phyloP scores from a whole-genome alignment of 1,140 invertebrate species.

The Drosophila obscura region DNA sequence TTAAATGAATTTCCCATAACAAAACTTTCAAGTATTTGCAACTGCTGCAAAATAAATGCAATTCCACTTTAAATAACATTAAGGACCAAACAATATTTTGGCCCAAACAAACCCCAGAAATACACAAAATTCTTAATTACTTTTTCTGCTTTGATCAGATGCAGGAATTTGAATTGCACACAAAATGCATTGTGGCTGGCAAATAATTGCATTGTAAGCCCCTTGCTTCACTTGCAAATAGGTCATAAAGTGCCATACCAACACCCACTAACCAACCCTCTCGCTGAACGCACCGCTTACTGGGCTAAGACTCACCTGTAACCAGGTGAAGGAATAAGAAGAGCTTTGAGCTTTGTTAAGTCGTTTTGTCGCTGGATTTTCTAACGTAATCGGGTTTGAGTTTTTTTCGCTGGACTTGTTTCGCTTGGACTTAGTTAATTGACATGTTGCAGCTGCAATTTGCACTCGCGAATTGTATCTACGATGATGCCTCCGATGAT shows the following conservation, averaged over 20 bases:
- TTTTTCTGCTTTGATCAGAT: background rate
- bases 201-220: slow-evolving; percentile 47
- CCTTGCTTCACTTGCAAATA: slow-evolving; percentile 35
- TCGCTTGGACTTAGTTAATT: slow-evolving; percentile 32
- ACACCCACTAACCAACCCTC: too few relatives aligned
- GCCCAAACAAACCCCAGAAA: background rate
- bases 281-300: too few relatives aligned
- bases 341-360: slow-evolving; percentile 32
- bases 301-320: slow-evolving; percentile 42
- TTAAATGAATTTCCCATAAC: too few relatives aligned
- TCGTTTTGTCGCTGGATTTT: background rate
- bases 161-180: too few relatives aligned
- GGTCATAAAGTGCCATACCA: slow-evolving; percentile 40
- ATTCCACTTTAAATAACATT: too few relatives aligned
- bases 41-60: too few relatives aligned
- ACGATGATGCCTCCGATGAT: slow-evolving; percentile 13
- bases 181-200: slow-evolving; percentile 26
- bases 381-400: background rate
- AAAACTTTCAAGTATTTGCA: too few relatives aligned
- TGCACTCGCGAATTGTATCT: slow-evolving; percentile 41
- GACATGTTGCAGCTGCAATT: slow-evolving; percentile 41
- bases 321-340: slow-evolving; percentile 30
- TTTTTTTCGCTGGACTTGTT: slow-evolving; percentile 9
- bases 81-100: too few relatives aligned
- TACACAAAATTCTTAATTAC: slow-evolving; percentile 1